Base-by-base conservation (phyloP, 2,113 vertebrate species). In the Albula glossodonta region DNA sequence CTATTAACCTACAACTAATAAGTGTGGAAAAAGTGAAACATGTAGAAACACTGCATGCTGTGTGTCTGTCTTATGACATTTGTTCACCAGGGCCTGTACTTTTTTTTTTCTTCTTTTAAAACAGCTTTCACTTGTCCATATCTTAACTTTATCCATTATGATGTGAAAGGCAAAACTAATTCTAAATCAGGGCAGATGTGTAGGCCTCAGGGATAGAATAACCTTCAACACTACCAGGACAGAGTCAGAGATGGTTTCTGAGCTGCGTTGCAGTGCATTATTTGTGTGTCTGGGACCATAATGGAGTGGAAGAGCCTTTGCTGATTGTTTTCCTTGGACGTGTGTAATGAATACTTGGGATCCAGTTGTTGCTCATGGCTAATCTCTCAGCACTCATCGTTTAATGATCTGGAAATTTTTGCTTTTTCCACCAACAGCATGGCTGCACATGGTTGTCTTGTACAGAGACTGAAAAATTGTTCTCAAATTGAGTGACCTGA, bases 401-500 rank as follows among this genome's bases (percentile, higher is more conserved):
- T 5, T 31, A 31, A 31, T 74, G 4, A 9, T 74, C 22, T 25
- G n/a, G 70, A 10, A 74, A 74, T 31, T 25, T 4, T 25, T 4
- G 70, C n/a, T 74, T 74, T 31, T 74, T 74, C 70, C 52, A 48
- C 60, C 51, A 51, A 86, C 25, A 13, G 84, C 84, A 80, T 85
- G 77, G 5, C 66, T 15, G 85, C 70, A 60, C 82, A 80, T 25
- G 31, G 25, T 15, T 48, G 25, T 12, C 49, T 52, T 86, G n/a
- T 22, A 22, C 15, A 57, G 51, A 85, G 15, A 57, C 0, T 25
- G 63, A 2, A 11, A 70, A 17, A n/a, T 74, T 74, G 79, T 82
- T 57, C 5, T 60, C 15, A 52, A 22, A 52, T 51, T 52, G 66
- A 25, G 66, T 77, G 50, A 15, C 63, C 22, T 63, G 15, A 50